phyloP scores from a whole-genome alignment of 1,140 invertebrate species.

The Polypedilum vanderplanki region DNA sequence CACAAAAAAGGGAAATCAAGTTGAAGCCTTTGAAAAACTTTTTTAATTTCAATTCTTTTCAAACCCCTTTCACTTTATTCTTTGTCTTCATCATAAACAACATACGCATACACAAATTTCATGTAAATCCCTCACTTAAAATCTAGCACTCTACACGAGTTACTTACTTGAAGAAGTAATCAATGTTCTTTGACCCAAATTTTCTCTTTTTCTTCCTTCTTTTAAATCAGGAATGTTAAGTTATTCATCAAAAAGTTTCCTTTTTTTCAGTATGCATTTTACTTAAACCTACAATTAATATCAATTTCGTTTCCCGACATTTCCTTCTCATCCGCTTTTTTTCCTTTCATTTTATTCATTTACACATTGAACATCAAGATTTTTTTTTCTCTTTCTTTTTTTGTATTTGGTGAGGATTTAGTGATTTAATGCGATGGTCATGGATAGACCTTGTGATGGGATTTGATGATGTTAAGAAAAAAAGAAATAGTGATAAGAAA shows the following conservation, averaged over 20 bases:
- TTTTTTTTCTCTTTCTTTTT: neutral
- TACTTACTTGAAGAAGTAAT: neutral
- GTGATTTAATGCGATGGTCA: neutral
- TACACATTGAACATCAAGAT: neutral
- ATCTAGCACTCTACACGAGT: too few relatives aligned
- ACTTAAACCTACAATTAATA: slow-evolving; percentile 28
- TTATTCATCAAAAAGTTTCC: too few relatives aligned
- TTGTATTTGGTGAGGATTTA: neutral
- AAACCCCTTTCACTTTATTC: too few relatives aligned
- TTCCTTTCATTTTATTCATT: neutral
- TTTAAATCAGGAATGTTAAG: too few relatives aligned
- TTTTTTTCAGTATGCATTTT: neutral
- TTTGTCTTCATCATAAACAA: too few relatives aligned
- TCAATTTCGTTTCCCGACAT: slow-evolving; percentile 22
- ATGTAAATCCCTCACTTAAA: too few relatives aligned
- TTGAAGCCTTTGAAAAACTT: neutral
- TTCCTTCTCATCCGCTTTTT: neutral
- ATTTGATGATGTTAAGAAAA: too few relatives aligned
- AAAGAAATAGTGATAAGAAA: too few relatives aligned
- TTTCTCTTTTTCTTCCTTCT: neutral
- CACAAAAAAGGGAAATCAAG: too few relatives aligned
- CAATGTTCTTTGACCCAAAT: neutral
- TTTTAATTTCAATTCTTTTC: slow-evolving; percentile 2
- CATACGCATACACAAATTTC: too few relatives aligned
- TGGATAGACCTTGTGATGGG: neutral